Conservation (phyloP, 30 jellyfish, hydroid and myxozoan species). For the Pseudorhiza aurosa region DNA sequence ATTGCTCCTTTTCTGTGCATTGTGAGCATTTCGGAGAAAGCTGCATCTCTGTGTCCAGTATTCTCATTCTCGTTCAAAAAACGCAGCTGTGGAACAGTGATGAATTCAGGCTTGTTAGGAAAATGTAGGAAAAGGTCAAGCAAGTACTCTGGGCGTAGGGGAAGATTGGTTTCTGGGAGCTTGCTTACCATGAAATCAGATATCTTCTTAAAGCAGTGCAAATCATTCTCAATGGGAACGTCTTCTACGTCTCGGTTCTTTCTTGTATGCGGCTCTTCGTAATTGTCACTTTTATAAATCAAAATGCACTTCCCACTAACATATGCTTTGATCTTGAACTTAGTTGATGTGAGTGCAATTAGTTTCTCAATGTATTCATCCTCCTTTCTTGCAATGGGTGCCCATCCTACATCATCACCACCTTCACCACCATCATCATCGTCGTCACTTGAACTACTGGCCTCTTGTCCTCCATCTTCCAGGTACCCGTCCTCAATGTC, state of each 20-base stretch:
- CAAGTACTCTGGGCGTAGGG: constrained; percentile 27
- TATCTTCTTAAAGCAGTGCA: constrained; percentile 5
- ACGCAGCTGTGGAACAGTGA: constrained; percentile 8
- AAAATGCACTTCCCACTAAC: constrained; percentile 36
- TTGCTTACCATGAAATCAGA: constrained; percentile 7
- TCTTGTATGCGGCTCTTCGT: constrained; percentile 44
- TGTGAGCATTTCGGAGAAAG: constrained; percentile 14
- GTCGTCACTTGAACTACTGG: background rate
- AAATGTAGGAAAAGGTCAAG: constrained; percentile 30
- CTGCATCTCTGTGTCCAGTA: constrained; percentile 1
- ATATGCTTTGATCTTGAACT: constrained; percentile 42
- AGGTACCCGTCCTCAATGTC: constrained; percentile 29
- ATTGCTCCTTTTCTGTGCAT: constrained; percentile 9
- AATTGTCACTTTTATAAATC: constrained; percentile 35
- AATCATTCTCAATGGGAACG: constrained; percentile 22
- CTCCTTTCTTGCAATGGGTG: constrained; percentile 29
- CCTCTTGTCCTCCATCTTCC: constrained; percentile 29
- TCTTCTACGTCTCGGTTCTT: constrained; percentile 46
- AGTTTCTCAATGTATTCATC: constrained; percentile 38
- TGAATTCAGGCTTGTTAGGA: constrained; percentile 32
- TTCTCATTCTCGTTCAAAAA: constrained; percentile 38
- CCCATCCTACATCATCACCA: constrained; percentile 43
- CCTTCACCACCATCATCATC: constrained; percentile 24
- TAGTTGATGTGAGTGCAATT: constrained; percentile 4
- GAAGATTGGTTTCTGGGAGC: constrained; percentile 35